Evolutionary conservation across 2,797 vertebrate species (phyloP), one percentile per base, ranked within the genome.

Genomic region (Dromococcyx pavoninus): DNA sequence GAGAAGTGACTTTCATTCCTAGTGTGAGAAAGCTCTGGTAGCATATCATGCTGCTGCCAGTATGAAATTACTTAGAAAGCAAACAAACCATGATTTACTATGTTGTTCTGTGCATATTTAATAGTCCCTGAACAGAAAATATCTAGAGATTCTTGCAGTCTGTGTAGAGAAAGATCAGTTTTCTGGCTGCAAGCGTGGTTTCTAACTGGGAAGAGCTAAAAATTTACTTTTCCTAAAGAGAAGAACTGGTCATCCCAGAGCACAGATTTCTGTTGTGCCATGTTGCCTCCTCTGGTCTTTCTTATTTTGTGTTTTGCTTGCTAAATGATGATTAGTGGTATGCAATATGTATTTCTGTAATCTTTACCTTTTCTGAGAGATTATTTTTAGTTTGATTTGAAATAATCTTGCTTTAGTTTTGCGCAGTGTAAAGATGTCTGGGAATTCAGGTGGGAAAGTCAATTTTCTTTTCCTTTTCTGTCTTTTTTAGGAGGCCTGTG

Each of bases 401-500:
- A 89, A 62, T 12, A 33, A 10, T 64, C 41, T 57, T 90, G 33
- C 23, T 85, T 79, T 48, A 28, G 1, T 81, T 91, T 76, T 87
- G 23, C 86, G 51, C 60, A n/a, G 2, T 53, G 11, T 78, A 39
- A 78, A 66, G 46, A 41, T 64, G 7, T 37, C 28, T 32, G 28
- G 37, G 16, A 86, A 37, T 56, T 74, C 19, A 65, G 28, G 30
- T 50, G 25, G 32, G 53, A 25, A 51, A 91, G 22, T 91, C 11
- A 69, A 35, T 61, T 67, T 76, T 61, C 14, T 56, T 82, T 86
- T 84, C 71, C 56, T 33, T 18, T 92, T 91, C 92, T 89, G 87
- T 64, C 23, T 56, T 88, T 88, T 97, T 84, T 92, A 99, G 99
- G 99, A 94, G 98, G 98, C 88, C 97, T 99, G 95, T 99, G 98